Evolutionary conservation across 2,113 vertebrate genomes (phyloP).

Genomic region (Dromas ardeola): DNA sequence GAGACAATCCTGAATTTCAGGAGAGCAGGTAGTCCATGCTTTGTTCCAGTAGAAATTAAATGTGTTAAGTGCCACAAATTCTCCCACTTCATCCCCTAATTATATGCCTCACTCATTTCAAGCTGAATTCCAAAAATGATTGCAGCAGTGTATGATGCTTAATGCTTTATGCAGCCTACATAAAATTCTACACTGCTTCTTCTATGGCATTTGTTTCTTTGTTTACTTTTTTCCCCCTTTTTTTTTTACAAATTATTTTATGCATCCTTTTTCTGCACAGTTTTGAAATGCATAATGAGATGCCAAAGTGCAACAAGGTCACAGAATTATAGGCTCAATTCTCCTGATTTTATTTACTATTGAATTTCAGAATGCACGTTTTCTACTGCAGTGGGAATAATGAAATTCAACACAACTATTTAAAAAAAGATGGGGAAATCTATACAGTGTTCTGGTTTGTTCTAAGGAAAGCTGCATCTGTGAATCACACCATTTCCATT

Average conservation of each 20-base stretch:
- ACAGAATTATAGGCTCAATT: background rate
- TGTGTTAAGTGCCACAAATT: background rate
- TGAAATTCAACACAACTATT: background rate
- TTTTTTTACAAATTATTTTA: background rate
- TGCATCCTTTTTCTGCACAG: background rate
- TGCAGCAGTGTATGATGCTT: background rate
- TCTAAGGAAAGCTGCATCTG: background rate
- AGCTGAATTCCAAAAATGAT: background rate
- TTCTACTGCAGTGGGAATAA: slow-evolving; percentile 2
- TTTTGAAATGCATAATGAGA: background rate
- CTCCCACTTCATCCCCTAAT: background rate
- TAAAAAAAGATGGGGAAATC: background rate
- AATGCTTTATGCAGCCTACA: background rate
- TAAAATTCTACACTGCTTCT: background rate
- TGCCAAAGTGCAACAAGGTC: background rate
- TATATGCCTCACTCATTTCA: background rate
- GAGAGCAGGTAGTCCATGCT: background rate
- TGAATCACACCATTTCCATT: background rate
- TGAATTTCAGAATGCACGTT: background rate
- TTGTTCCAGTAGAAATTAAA: background rate
- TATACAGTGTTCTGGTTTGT: background rate
- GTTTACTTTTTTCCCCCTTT: background rate
- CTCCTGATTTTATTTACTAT: background rate
- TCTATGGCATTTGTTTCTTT: background rate
- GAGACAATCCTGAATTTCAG: background rate